A percentile compares a stretch with the other conserved stretches of the same genome.
These are phyloP conservation scores for Cataglyphis albicans DNA, from an alignment of 2,888 invertebrate genomes.

Conservation along the genomic window DNA sequence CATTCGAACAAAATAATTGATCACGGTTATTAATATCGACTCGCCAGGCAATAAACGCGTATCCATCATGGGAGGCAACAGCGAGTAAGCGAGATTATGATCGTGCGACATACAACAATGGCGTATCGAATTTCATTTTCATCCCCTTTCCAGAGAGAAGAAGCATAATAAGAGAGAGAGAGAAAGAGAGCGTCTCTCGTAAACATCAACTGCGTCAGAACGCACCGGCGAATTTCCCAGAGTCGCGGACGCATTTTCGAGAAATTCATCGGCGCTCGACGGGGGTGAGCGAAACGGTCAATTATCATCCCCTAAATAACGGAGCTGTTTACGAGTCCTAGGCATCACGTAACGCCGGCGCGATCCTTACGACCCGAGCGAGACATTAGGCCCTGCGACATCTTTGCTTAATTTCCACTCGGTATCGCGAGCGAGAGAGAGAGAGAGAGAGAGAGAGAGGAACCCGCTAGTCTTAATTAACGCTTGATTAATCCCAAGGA, in stretches of 20 bases:
- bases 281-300: slow-evolving; percentile 76
- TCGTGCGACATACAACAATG: slow-evolving; percentile 65
- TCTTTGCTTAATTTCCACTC: slow-evolving; percentile 84
- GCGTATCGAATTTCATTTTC: slow-evolving; percentile 68
- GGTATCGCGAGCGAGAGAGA: slow-evolving; percentile 30
- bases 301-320: slow-evolving; percentile 84
- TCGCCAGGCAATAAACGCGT: slow-evolving; percentile 32
- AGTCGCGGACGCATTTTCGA: slow-evolving; percentile 54
- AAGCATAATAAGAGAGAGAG: not conserved
- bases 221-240: slow-evolving; percentile 69
- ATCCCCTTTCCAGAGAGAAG: slow-evolving; percentile 53
- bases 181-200: slow-evolving; percentile 43
- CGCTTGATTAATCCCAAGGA: slow-evolving; percentile 81
- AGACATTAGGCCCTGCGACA: slow-evolving; percentile 82
- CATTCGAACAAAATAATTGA: slow-evolving; percentile 40
- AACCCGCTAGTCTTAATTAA: slow-evolving; percentile 78
- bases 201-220: slow-evolving; percentile 58
- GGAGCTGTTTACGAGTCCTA: slow-evolving; percentile 82
- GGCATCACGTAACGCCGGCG: slow-evolving; percentile 64
- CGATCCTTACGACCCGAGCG: slow-evolving; percentile 58
- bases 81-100: slow-evolving; percentile 56
- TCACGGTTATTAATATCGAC: slow-evolving; percentile 39
- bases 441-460: slow-evolving; percentile 16
- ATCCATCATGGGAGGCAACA: slow-evolving; percentile 45
- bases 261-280: slow-evolving; percentile 68